These are phyloP conservation scores for Rhynchonycteris naso DNA, from an alignment of 2,797 vertebrate species.

Conservation along the genomic window DNA sequence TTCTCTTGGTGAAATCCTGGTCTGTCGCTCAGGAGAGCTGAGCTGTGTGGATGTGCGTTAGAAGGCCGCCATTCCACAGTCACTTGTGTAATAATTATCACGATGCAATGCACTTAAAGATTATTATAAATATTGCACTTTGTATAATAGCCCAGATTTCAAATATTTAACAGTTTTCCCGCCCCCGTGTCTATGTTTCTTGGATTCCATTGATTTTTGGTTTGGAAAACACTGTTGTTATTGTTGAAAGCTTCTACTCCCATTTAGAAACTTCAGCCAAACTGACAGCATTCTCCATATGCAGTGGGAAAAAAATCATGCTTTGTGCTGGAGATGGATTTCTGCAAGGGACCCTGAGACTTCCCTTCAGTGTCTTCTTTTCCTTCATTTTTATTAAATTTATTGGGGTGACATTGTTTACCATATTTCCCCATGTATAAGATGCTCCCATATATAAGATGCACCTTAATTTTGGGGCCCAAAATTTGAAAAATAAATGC, in stretches of 20 bases:
- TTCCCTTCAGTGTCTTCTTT: background rate
- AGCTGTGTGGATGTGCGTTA: background rate
- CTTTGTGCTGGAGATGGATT: background rate
- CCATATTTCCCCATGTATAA: too few species aligned
- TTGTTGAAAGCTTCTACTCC: background rate
- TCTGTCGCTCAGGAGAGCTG: too few species aligned
- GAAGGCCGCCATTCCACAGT: background rate
- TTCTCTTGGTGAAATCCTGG: slow-evolving; percentile 1
- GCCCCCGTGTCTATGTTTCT: background rate
- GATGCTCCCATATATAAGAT: too few species aligned
- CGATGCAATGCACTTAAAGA: background rate
- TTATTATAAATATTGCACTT: background rate
- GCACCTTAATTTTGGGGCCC: too few species aligned
- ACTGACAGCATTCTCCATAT: background rate
- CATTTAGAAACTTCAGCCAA: background rate
- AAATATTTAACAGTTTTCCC: background rate
- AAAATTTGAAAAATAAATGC: too few species aligned
- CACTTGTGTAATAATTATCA: background rate
- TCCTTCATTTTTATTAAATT: background rate
- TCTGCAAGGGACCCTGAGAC: background rate
- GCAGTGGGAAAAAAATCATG: background rate
- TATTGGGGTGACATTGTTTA: too few species aligned
- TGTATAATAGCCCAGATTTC: background rate
- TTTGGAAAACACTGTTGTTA: background rate
- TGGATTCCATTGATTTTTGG: background rate